Evolutionary conservation across 2,888 invertebrate species (phyloP).

Genomic region (Drosophila siamana): DNA sequence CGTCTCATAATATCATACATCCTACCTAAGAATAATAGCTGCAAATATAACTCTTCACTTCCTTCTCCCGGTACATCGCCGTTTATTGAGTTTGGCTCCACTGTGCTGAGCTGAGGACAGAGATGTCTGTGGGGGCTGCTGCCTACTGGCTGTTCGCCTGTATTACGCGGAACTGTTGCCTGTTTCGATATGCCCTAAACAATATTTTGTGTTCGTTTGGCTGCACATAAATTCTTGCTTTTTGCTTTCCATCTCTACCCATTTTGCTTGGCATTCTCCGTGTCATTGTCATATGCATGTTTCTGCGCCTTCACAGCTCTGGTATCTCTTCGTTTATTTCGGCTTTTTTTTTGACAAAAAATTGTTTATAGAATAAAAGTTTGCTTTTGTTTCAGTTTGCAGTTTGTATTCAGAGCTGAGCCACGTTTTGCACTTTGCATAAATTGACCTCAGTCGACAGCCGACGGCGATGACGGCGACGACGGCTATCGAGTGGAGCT

Average conservation of each 20-base stretch:
- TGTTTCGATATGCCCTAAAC: slow-evolving; percentile 57
- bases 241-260: not conserved
- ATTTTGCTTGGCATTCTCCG: slow-evolving; percentile 3
- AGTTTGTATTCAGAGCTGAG: slow-evolving; percentile 19
- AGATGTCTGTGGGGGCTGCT: slow-evolving; percentile 42
- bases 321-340: slow-evolving; percentile 9
- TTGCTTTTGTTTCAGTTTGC: slow-evolving; percentile 44
- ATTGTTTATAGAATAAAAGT: slow-evolving; percentile 57
- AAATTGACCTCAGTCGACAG: slow-evolving; percentile 62
- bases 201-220: slow-evolving; percentile 62
- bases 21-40: too few species aligned
- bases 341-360: slow-evolving; percentile 38
- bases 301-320: slow-evolving; percentile 22
- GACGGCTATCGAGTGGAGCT: not conserved
- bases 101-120: slow-evolving; percentile 32
- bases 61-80: too few species aligned
- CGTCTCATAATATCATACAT: too few species aligned
- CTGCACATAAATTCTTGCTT: slow-evolving; percentile 65
- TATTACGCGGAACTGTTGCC: slow-evolving; percentile 57
- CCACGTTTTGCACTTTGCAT: slow-evolving; percentile 80
- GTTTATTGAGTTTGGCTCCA: slow-evolving; percentile 9
- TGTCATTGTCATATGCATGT: slow-evolving; percentile 69
- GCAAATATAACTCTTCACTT: too few species aligned
- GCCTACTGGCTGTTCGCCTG: slow-evolving; percentile 15
- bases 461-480: not conserved